These are phyloP conservation scores for Gadopsis bispinosus DNA, from an alignment of 2,797 vertebrate genomes.

Conservation along the genomic window DNA sequence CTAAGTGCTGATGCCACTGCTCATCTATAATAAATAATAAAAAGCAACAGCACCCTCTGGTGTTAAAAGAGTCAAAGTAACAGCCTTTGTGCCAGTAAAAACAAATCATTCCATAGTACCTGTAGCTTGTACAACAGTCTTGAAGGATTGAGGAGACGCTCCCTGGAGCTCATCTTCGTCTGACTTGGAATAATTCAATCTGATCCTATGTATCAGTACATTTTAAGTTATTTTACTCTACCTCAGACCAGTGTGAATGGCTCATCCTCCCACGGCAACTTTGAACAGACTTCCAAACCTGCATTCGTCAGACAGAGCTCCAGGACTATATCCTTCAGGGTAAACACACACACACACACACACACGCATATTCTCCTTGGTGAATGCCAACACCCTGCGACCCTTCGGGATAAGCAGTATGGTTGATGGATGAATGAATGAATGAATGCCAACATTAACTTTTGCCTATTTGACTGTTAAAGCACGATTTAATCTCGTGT, in stretches of 20 bases:
- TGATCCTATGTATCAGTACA: not conserved
- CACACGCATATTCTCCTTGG: conserved; percentile 5
- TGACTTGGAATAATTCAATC: not conserved
- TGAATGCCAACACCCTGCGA: conserved; percentile 16
- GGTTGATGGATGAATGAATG: too few relatives aligned
- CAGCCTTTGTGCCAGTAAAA: not conserved
- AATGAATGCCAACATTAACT: not conserved
- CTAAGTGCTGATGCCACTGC: not conserved
- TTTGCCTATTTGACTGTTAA: conserved; percentile 70
- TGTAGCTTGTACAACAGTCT: not conserved
- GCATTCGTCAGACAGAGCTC: conserved; percentile 87
- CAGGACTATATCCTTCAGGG: conserved; percentile 92
- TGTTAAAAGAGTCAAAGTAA: conserved; percentile 14
- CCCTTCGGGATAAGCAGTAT: too few relatives aligned
- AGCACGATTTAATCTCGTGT: conserved; percentile 39
- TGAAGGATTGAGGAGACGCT: not conserved
- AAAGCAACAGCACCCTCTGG: conserved; percentile 47
- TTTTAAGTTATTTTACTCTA: conserved; percentile 17
- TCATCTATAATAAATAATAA: not conserved
- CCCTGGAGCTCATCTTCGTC: not conserved
- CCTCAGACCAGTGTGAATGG: conserved; percentile 63
- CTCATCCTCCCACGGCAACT: conserved; percentile 47
- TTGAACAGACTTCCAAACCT: conserved; percentile 66
- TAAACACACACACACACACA: conserved; percentile 66
- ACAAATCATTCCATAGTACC: not conserved